These are phyloP conservation scores for Charina bottae DNA, from an alignment of 2,113 vertebrate species.

Conservation along the genomic window DNA sequence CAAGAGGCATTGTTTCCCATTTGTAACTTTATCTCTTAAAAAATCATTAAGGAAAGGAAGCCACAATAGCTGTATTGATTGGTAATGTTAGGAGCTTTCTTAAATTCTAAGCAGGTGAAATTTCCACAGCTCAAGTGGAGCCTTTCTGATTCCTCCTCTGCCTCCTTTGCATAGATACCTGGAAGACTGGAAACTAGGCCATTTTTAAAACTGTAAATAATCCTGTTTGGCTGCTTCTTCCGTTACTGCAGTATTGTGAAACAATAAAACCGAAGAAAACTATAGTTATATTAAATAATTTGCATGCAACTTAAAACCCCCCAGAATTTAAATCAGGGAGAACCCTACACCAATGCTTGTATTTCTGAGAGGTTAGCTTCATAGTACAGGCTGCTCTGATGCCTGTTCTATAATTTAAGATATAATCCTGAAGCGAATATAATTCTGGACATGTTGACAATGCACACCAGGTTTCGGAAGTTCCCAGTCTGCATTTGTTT, in stretches of 20 bases:
- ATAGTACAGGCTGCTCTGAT: background rate
- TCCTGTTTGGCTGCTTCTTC: background rate
- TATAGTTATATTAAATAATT: background rate
- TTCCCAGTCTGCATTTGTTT: fast-evolving
- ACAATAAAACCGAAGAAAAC: background rate
- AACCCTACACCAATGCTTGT: background rate
- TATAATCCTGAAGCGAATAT: background rate
- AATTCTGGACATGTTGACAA: fast-evolving
- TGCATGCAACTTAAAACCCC: background rate
- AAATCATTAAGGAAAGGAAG: background rate
- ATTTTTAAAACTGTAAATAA: background rate
- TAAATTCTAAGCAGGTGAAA: background rate
- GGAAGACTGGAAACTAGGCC: background rate
- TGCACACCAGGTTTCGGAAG: background rate
- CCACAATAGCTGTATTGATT: background rate
- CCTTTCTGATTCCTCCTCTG: background rate
- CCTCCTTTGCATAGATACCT: background rate
- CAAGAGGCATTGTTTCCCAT: background rate
- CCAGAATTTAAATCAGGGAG: background rate
- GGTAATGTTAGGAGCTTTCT: background rate
- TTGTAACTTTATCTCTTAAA: background rate
- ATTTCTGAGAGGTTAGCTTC: background rate
- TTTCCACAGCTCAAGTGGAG: background rate
- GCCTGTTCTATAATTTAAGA: background rate
- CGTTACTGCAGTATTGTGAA: background rate